phyloP scores from a whole-genome alignment of 2,113 vertebrate genomes.

The Hemiprocne comata region DNA sequence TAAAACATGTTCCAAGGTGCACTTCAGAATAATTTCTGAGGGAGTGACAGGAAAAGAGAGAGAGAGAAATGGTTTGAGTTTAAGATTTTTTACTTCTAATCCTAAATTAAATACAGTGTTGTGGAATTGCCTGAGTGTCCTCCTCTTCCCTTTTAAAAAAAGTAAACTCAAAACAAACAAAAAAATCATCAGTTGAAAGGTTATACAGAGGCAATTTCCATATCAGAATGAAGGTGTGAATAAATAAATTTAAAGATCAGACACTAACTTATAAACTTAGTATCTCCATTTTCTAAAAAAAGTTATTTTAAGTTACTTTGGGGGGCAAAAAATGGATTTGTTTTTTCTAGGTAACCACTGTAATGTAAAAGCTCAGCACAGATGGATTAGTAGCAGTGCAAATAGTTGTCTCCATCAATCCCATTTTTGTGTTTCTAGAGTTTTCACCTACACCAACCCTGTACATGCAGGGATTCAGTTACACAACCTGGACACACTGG shows the following conservation, averaged over 20 bases:
- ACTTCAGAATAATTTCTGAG: not conserved
- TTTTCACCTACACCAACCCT: not conserved
- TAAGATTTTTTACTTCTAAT: not conserved
- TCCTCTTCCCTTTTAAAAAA: not conserved
- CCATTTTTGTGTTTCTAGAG: not conserved
- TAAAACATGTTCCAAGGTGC: not conserved
- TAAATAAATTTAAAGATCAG: not conserved
- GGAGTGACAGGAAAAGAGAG: not conserved
- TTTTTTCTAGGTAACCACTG: not conserved
- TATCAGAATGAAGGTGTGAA: not conserved
- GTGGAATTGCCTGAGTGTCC: not conserved
- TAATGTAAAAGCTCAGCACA: not conserved
- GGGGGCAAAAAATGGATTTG: not conserved
- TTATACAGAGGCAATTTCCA: not conserved
- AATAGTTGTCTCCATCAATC: not conserved
- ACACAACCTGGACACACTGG: not conserved
- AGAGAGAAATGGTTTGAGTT: not conserved
- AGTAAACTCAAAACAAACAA: not conserved
- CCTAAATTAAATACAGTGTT: not conserved
- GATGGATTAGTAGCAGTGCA: not conserved
- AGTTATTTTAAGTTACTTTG: not conserved
- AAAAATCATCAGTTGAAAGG: not conserved
- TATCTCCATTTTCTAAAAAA: accelerated
- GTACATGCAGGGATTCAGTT: not conserved
- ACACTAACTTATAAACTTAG: not conserved